These are phyloP conservation scores for Hypolimnas misippus DNA, from an alignment of 2,888 invertebrate genomes.

Conservation along the genomic window DNA sequence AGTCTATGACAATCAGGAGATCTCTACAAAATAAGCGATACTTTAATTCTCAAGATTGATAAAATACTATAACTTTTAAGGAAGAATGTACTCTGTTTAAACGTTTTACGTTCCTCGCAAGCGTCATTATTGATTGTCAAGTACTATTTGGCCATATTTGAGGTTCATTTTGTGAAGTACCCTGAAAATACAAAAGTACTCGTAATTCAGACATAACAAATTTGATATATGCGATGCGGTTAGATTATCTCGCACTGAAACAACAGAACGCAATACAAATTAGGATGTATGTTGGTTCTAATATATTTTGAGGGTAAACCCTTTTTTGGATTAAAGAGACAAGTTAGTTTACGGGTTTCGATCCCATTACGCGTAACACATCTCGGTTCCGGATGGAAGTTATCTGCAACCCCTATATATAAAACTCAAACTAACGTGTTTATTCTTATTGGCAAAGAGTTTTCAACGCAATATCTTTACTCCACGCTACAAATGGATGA, in stretches of 20 bases:
- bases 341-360: neutral
- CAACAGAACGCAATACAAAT: neutral
- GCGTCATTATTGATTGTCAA: no score
- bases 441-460: neutral
- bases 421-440: neutral
- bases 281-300: neutral
- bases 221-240: neutral
- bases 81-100: no score
- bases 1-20: no score
- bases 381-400: neutral
- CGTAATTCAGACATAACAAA: no score
- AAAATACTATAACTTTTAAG: no score
- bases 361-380: conserved; percentile 2
- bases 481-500: neutral
- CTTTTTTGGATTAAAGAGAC: neutral
- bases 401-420: neutral
- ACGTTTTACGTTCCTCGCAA: no score
- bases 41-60: no score
- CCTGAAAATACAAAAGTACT: no score
- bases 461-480: neutral
- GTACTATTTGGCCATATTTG: no score
- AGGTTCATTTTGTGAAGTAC: no score
- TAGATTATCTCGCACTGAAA: no score
- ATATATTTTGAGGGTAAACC: neutral
- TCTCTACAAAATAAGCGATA: no score